Evolutionary conservation across 2,113 vertebrate species (phyloP), one percentile per base, ranked within the genome.

Genomic region (Alligator mississippiensis): DNA sequence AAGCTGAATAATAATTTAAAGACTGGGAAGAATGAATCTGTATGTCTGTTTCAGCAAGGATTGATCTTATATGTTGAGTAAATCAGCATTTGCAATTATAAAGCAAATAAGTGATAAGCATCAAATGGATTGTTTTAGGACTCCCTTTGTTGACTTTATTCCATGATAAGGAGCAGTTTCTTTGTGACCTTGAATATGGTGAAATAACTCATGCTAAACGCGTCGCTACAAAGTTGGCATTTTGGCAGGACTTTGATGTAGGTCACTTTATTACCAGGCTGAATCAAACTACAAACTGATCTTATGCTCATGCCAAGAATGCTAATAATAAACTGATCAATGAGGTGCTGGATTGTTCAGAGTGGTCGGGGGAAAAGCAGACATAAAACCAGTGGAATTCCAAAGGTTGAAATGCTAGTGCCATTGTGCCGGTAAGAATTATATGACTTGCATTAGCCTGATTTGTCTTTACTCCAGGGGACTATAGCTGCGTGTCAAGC

Each of bases 311-410:
- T 97, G 97, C 97, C 97, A 97, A 96, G 98, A 98, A 98, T 99
- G 98, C 97, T 98, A 98, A 98, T 98, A 96, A 93, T 57, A 68
- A 86, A 70, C 97, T 96, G 97, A 99, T 99, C 98, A 97, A 98
- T 98, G 95, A 93, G 96, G 87, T 90, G 93, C 96, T 87, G 96
- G 98, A 95, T 97, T 97, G 96, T 96, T 98, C 97, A 93, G 98
- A 96, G 97, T 98, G 98, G 98, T 98, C 95, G 93, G 95, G 90
- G 83, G 88, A 89, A 98, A 97, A 96, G 92, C 97, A 97, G 95
- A 92, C 96, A 97, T 96, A 81, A 97, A 97, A 98, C 97, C 96
- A 93, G 96, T 92, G 96, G 90, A 91, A 97, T 97, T 97, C 94
- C 95, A 89, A 89, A 88, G 93, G 94, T 93, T 91, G 92, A 79